Conservation (phyloP, 2,797 vertebrate genomes). For the Borostomias antarcticus region DNA sequence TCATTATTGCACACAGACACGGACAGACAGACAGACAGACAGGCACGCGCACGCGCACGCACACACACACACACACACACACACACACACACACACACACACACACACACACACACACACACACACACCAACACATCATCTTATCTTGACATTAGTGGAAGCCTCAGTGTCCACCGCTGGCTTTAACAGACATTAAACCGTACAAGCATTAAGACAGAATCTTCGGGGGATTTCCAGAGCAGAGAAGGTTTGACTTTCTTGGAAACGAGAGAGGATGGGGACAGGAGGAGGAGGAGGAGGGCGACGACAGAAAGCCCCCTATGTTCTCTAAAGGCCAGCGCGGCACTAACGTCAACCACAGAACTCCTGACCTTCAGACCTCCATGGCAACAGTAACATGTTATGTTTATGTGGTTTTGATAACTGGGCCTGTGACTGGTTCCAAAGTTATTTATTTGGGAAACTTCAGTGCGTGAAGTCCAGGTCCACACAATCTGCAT, state of each 20-base stretch:
- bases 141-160: neutral
- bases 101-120: neutral
- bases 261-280: slow-evolving; percentile 14
- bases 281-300: neutral
- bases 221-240: slow-evolving; percentile 29
- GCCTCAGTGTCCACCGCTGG: neutral
- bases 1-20: no score
- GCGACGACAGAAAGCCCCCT: slow-evolving; percentile 1
- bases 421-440: no score
- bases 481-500: no score
- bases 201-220: slow-evolving; percentile 18
- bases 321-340: slow-evolving; percentile 20
- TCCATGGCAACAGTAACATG: neutral
- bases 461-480: no score
- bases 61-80: neutral
- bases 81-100: neutral
- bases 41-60: no score
- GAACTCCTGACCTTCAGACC: neutral
- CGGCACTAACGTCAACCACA: slow-evolving; percentile 26
- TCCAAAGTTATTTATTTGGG: no score
- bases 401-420: no score
- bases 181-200: neutral
- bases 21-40: no score
- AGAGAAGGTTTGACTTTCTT: slow-evolving; percentile 3
- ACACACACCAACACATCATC: no score